Base-by-base conservation (phyloP, 2,797 vertebrate species). In the Eulemur rubriventer region DNA sequence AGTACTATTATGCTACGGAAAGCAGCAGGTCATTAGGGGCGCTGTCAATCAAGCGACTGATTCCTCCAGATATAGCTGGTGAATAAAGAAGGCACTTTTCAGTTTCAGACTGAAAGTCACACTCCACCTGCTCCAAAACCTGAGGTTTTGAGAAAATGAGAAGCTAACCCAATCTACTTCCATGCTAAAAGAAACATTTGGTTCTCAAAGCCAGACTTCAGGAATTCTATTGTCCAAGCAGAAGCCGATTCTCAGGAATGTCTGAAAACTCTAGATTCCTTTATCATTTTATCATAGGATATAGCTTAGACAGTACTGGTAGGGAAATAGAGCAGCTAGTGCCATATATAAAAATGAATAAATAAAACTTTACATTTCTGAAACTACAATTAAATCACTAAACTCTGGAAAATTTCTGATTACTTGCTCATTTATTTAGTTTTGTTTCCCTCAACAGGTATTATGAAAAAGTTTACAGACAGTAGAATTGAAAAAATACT, bases 11-110 rank as follows among this genome's bases (percentile, higher is more conserved):
- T 92, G 78, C 84, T 75, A 80, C 10, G 8, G 55, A 95, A 95
- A 97, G 73, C 78, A 43, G 67, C 82, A 81, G 96, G 97, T 96
- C 96, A 96, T 97, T 92, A 93, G 84, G 93, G 89, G 78, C 87
- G 85, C 94, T 82, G 95, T 97, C 96, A 97, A 93, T 98, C 96
- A 97, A 97, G 93, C 59, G 81, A 82, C 86, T 92, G 93, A 98
- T 97, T 97, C 84, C 41, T 97, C 94, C 73, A 96, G 96, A 97
- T 97, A 97, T 2, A 33, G 43, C 73, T 67, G 84, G 50, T 91
- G 95, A 97, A 97, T 94, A 96, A 97, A 96, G 96, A 97, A 97
- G 80, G 72, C 5, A 90, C 95, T 96, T 97, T 97, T 94, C 89
- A 22, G 81, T 97, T 98, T 98, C 96, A 97, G 83, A 75, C 89